A percentile compares a stretch with the other conserved stretches of the same genome.
Evolutionary conservation across 1,140 invertebrate genomes (phyloP).

Genomic region (Plutomurus gul): DNA sequence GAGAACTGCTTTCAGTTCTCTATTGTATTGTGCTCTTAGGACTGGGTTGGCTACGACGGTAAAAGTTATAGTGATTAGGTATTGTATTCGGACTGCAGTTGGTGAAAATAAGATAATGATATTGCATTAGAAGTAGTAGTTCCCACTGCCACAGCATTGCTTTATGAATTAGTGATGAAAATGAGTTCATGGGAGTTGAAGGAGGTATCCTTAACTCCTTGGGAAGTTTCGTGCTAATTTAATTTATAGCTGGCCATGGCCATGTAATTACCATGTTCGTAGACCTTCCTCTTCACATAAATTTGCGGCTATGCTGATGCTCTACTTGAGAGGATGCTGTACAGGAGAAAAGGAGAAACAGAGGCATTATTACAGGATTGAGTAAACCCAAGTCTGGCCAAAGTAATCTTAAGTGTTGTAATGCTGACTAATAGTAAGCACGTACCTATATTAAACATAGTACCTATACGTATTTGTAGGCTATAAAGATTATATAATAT

Average conservation of each 20-base stretch:
- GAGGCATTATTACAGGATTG: no score
- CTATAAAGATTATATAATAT: no score
- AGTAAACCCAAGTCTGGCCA: no score
- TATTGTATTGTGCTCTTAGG: background rate
- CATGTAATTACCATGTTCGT: conserved; percentile 29
- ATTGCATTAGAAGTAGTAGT: background rate
- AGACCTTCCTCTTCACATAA: conserved; percentile 26
- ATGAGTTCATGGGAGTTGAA: conserved; percentile 28
- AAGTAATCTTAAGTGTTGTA: no score
- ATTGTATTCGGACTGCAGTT: background rate
- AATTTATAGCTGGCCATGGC: conserved; percentile 22
- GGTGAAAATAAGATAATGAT: conserved; percentile 18
- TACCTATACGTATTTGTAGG: no score
- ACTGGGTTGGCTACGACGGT: background rate
- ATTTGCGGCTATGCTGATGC: conserved; percentile 17
- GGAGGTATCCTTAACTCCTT: conserved; percentile 24
- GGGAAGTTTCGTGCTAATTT: conserved; percentile 28
- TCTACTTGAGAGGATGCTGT: background rate
- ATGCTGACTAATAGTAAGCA: no score
- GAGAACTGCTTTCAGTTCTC: background rate
- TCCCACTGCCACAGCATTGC: conserved; percentile 2
- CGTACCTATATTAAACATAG: no score
- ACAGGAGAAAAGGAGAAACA: no score
- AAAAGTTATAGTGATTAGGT: background rate
- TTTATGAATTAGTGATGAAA: conserved; percentile 30